These are phyloP conservation scores for Sesia apiformis DNA, from an alignment of 2,888 invertebrate species.

Conservation along the genomic window DNA sequence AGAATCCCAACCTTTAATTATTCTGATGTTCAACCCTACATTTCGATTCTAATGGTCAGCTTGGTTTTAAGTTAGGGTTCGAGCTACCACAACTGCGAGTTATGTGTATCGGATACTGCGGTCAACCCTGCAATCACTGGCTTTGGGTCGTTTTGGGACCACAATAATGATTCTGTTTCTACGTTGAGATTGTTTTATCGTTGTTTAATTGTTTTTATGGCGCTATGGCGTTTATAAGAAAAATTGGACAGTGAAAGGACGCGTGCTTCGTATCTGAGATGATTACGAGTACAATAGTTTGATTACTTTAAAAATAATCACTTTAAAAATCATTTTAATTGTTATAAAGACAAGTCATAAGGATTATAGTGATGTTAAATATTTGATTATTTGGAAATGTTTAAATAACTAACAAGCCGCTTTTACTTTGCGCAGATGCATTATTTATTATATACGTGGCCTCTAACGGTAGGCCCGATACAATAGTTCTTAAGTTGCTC, in stretches of 20 bases:
- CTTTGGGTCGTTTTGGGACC: slow-evolving; percentile 16
- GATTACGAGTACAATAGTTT: no score
- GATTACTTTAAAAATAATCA: no score
- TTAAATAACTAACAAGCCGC: no score
- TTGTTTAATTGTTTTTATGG: slow-evolving; percentile 49
- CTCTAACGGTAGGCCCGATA: no score
- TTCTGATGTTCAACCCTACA: slow-evolving; percentile 29
- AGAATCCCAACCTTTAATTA: no score
- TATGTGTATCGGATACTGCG: slow-evolving; percentile 34
- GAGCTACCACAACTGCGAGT: slow-evolving; percentile 37
- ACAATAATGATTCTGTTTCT: slow-evolving; percentile 19
- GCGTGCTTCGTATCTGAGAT: neutral
- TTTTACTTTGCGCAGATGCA: no score
- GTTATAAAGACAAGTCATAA: no score
- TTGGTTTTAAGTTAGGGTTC: slow-evolving; percentile 32
- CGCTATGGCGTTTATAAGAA: slow-evolving; percentile 7
- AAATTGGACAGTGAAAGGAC: neutral
- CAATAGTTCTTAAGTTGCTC: no score
- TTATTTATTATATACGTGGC: no score
- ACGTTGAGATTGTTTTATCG: slow-evolving; percentile 19
- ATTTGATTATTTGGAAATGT: no score
- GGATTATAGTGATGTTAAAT: no score
- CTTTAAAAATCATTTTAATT: no score
- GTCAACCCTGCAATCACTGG: slow-evolving; percentile 43
- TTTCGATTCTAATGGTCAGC: slow-evolving; percentile 39